Evolutionary conservation across 2,888 invertebrate genomes (phyloP), one percentile per base, ranked within the genome.

Genomic region (Ichneumon xanthorius): DNA sequence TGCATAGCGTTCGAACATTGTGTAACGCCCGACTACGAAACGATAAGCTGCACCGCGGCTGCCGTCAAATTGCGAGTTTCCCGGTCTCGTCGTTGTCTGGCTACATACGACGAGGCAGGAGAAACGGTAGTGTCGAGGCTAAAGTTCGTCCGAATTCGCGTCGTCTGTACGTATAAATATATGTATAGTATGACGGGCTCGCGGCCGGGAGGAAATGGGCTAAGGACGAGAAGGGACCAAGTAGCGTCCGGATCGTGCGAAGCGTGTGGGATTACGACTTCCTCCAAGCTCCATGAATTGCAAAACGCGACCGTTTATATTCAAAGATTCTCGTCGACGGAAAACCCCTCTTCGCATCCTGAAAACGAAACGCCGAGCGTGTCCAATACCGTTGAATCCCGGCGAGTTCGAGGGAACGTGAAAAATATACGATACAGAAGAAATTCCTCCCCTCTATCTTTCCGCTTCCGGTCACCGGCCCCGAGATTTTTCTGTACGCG

Each of bases 251-350:
- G 84, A 83, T 88, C 86, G 87, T 86, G 84, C 79, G 82, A 81
- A 68, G 84, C 88, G 85, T 88, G 82, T 82, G 85, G 86, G 87
- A 88, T 88, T 88, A 88, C 88, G 88, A 87, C 82, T 88, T 87
- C 86, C 85, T 85, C 80, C 83, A 71, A 86, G 79, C 81, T 73
- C 84, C 86, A 88, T 88, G 88, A 88, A 87, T 87, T 88, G 86
- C 88, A 88, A 88, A 88, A 83, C 81, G 76, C 83, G 84, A 67
- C 71, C 86, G 88, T 88, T 88, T 88, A 87, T 88, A 88, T 88
- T 88, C 88, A 88, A 87, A 88, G 86, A 88, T 88, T 88, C 88
- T 76, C 86, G 80, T 85, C 86, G 81, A 81, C 86, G 70, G 11
- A 30, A 83, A 84, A 77, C 80, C 65, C 80, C 53, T 70, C 33